Conservation (phyloP, 2,113 vertebrate species). For the Varanus komodoensis region DNA sequence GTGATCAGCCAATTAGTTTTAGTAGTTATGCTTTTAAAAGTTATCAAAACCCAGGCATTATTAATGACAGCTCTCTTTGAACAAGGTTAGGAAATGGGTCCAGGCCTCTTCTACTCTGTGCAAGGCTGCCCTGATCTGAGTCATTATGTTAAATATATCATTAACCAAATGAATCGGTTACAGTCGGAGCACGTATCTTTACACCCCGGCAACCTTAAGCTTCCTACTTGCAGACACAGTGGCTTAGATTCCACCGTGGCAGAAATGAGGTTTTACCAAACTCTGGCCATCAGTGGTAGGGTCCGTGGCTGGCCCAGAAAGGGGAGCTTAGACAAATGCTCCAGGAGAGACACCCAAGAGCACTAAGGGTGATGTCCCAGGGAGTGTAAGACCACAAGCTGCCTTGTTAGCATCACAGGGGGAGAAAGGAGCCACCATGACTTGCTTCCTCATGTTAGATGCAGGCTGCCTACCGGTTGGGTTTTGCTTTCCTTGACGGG, state of each 20-base stretch:
- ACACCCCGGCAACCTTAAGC: not conserved
- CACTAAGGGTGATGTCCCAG: no score
- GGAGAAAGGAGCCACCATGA: no score
- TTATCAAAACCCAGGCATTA: conserved; percentile 41
- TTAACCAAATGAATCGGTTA: not conserved
- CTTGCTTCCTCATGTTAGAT: no score
- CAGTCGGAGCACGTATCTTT: not conserved
- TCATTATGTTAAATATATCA: not conserved
- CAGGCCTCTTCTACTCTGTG: not conserved
- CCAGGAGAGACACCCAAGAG: no score
- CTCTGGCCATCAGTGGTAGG: not conserved
- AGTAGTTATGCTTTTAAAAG: conserved; percentile 37
- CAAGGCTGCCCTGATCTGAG: not conserved
- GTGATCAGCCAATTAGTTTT: conserved; percentile 48
- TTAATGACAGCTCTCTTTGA: not conserved
- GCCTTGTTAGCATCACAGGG: no score
- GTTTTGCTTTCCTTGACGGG: no score
- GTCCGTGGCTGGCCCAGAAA: not conserved
- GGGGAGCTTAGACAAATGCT: no score
- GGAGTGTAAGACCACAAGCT: no score
- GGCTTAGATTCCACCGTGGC: no score
- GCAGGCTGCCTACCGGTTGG: no score
- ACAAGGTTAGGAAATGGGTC: not conserved
- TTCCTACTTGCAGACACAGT: not conserved
- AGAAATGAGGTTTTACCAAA: not conserved